Percentiles rank a stretch among this genome's conserved stretches.
Conservation (phyloP, 2,888 invertebrate species). For the Drosophila prostipennis region DNA sequence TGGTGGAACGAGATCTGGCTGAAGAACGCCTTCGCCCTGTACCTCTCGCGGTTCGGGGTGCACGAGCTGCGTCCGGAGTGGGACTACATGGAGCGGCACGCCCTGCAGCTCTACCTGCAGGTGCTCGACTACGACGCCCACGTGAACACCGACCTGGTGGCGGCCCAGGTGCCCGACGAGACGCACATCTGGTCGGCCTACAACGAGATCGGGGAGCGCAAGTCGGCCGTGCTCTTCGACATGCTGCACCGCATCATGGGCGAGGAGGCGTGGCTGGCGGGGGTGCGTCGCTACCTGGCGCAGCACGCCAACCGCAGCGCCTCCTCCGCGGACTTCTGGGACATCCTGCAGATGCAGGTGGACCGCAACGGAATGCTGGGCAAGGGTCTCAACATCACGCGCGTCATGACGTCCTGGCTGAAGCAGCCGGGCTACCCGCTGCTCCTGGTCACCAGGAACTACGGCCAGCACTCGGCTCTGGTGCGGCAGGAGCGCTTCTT, state of each 20-base stretch:
- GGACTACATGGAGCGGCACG: conserved; percentile 86
- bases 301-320: conserved; percentile 89
- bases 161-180: conserved; percentile 89
- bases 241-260: conserved; percentile 96
- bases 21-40: conserved; percentile 90
- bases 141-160: conserved; percentile 90
- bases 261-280: conserved; percentile 87
- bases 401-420: conserved; percentile 94
- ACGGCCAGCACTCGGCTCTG: conserved; percentile 85
- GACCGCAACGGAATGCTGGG: conserved; percentile 85
- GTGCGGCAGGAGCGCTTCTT: conserved; percentile 86
- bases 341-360: conserved; percentile 87
- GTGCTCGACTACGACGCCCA: conserved; percentile 89
- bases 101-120: conserved; percentile 84
- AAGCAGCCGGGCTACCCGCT: conserved; percentile 92
- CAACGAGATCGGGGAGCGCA: conserved; percentile 91
- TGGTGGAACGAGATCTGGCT: conserved; percentile 92
- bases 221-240: conserved; percentile 92
- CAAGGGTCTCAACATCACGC: conserved; percentile 86
- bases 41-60: conserved; percentile 86
- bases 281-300: conserved; percentile 87
- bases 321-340: conserved; percentile 93
- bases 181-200: conserved; percentile 91
- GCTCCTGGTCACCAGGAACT: conserved; percentile 87
- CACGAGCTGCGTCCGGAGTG: conserved; percentile 87